Evolutionary conservation across 2,797 vertebrate genomes (phyloP).

Genomic region (Chanos chanos): DNA sequence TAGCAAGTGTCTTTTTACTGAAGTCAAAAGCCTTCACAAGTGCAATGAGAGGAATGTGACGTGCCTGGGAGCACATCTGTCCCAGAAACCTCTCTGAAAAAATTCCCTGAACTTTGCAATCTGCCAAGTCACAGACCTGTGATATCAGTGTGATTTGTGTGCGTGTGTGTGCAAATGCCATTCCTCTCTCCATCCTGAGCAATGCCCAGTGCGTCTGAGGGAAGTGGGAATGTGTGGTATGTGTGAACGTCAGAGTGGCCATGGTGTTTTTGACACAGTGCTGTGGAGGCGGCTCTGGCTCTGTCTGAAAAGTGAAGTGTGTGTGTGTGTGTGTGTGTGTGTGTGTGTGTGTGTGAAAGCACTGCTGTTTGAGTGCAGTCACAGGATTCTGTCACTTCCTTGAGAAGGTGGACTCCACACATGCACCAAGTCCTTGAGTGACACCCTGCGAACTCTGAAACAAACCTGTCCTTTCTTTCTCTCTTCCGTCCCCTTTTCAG

Average conservation of each 20-base stretch:
- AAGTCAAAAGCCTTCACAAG: no score
- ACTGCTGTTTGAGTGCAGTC: conserved; percentile 2
- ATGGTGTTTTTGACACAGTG: conserved; percentile 60
- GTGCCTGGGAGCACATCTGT: no score
- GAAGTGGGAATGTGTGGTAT: conserved; percentile 66
- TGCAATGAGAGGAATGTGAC: no score
- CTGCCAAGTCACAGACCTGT: neutral
- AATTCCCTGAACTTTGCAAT: no score
- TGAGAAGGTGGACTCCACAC: neutral
- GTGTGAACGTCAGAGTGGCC: conserved; percentile 53
- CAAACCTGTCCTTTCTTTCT: neutral
- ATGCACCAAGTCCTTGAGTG: neutral
- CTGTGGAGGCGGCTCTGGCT: conserved; percentile 38
- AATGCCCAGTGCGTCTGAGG: conserved; percentile 65
- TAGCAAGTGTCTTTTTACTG: no score
- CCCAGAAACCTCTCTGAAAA: no score
- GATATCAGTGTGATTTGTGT: conserved; percentile 2
- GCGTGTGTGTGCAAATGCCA: conserved; percentile 28
- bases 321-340: conserved; percentile 31
- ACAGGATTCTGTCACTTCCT: conserved; percentile 33
- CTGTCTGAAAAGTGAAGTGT: conserved; percentile 7
- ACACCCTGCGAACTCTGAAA: conserved; percentile 19
- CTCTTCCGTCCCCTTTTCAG: neutral
- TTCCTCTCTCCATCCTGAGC: conserved; percentile 57
- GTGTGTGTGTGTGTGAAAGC: neutral